Evolutionary conservation across 1,140 invertebrate species (phyloP).

Genomic region (Procambarus clarkii): DNA sequence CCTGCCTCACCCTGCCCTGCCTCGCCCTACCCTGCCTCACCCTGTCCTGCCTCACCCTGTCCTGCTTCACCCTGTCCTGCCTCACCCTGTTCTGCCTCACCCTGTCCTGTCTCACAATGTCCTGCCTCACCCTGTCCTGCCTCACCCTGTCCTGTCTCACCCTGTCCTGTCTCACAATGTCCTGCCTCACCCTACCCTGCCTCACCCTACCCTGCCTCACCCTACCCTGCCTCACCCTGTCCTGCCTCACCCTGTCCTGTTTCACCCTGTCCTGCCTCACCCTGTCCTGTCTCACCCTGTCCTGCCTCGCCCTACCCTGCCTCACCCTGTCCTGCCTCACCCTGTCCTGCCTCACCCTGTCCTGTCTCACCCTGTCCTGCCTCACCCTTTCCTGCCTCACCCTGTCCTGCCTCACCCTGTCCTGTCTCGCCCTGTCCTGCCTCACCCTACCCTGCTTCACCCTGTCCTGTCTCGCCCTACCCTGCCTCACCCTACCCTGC

Average conservation of each 20-base stretch:
- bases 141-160: background rate
- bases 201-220: background rate
- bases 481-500: background rate
- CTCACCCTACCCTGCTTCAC: too few relatives aligned
- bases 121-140: background rate
- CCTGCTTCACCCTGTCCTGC: background rate
- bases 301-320: background rate
- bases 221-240: too few relatives aligned
- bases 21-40: too few relatives aligned
- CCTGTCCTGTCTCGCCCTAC: background rate
- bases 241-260: background rate
- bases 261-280: too few relatives aligned
- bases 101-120: background rate
- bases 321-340: too few relatives aligned
- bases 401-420: too few relatives aligned
- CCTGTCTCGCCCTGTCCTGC: too few relatives aligned
- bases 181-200: background rate
- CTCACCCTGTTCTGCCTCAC: background rate
- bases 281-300: too few relatives aligned
- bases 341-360: too few relatives aligned
- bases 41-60: background rate
- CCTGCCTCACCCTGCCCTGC: too few relatives aligned
- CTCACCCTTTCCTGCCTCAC: too few relatives aligned
- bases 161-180: background rate
- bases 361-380: too few relatives aligned